Conservation (phyloP, 2,113 vertebrate genomes). For the Ameiurus melas region DNA sequence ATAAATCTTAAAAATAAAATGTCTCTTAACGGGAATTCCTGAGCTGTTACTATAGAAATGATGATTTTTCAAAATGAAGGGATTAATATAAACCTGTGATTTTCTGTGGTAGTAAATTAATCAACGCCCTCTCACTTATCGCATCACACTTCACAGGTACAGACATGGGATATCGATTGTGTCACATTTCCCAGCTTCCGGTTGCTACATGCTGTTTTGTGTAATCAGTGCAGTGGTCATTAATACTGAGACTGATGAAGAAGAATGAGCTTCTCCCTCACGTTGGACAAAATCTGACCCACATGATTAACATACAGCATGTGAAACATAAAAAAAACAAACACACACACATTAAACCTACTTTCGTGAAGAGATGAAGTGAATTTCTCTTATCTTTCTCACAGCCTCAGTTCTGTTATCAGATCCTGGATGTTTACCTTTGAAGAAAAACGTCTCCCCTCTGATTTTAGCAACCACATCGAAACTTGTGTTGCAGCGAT, state of each 20-base stretch:
- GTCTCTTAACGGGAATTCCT: no score
- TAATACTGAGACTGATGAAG: no score
- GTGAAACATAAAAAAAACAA: background rate
- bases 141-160: no score
- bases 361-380: background rate
- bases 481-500: constrained; percentile 73
- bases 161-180: no score
- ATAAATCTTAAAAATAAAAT: no score
- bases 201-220: no score
- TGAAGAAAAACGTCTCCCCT: constrained; percentile 78
- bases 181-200: no score
- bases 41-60: background rate
- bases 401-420: background rate
- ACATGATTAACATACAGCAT: background rate
- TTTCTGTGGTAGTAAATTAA: no score
- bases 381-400: background rate
- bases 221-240: no score
- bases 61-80: background rate
- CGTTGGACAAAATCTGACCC: background rate
- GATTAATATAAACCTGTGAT: no score
- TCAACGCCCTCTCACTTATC: no score
- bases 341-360: background rate
- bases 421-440: constrained; percentile 62
- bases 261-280: background rate
- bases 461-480: constrained; percentile 74